A percentile compares a stretch with the other conserved stretches of the same genome.
phyloP scores from a whole-genome alignment of 2,888 invertebrate species.

The Cheilosia pagana region DNA sequence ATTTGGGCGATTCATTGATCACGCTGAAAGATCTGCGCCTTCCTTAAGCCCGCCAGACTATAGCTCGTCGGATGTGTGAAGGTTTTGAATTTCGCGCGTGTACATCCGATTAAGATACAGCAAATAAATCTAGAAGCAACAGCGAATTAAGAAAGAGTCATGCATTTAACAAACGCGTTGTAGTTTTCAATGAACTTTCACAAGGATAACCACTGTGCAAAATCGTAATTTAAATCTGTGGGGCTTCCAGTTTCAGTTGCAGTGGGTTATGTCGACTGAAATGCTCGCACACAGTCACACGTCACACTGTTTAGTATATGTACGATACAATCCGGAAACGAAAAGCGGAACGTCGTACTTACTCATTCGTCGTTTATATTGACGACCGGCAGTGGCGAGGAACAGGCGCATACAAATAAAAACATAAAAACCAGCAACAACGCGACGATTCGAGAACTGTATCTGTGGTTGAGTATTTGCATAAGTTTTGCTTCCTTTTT shows the following conservation, averaged over 20 bases:
- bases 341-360: constrained; percentile 55
- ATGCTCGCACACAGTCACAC: not conserved
- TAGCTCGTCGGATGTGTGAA: constrained; percentile 18
- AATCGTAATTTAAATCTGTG: constrained; percentile 12
- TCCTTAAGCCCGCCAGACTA: constrained; percentile 1
- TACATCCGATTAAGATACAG: constrained; percentile 40
- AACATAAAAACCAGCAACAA: constrained; percentile 4
- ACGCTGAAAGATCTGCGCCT: constrained; percentile 22
- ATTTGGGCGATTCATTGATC: constrained; percentile 18
- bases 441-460: constrained; percentile 35
- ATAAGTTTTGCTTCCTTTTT: constrained; percentile 71
- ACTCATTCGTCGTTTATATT: not conserved
- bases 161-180: constrained; percentile 55
- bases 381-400: constrained; percentile 22
- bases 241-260: constrained; percentile 38
- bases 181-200: constrained; percentile 73
- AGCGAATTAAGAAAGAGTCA: constrained; percentile 33
- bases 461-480: constrained; percentile 58
- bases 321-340: constrained; percentile 62
- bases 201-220: constrained; percentile 69
- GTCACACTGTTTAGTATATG: not conserved
- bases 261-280: constrained; percentile 36
- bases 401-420: constrained; percentile 24
- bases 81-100: constrained; percentile 49
- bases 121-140: constrained; percentile 9